These are phyloP conservation scores for Pteropus alecto DNA, from an alignment of 2,113 vertebrate species.

Conservation along the genomic window DNA sequence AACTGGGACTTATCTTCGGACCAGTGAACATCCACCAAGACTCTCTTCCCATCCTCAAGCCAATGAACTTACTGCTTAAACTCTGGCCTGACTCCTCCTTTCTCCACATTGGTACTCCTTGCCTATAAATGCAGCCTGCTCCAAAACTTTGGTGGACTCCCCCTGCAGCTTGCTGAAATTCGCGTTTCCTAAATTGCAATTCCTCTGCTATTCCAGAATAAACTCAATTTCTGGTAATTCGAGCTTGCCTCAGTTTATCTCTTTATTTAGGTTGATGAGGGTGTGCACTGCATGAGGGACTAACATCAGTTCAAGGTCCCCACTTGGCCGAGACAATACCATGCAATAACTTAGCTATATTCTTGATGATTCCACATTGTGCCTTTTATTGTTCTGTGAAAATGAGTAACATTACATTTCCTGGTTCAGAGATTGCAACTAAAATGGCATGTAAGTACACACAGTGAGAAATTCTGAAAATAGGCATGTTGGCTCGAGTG, in stretches of 20 bases:
- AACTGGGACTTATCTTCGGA: neutral
- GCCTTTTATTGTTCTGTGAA: neutral
- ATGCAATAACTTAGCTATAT: neutral
- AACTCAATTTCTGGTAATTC: neutral
- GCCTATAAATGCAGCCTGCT: neutral
- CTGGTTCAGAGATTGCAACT: neutral
- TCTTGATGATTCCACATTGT: too few relatives aligned
- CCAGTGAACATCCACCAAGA: neutral
- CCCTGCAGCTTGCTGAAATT: neutral
- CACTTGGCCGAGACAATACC: rapidly evolving
- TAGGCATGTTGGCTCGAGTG: neutral
- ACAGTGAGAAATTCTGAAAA: neutral
- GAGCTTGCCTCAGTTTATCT: neutral
- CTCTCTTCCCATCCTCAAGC: neutral
- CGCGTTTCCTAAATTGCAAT: neutral
- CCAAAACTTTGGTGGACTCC: neutral
- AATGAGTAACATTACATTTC: neutral
- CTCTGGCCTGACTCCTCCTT: neutral
- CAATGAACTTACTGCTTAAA: neutral
- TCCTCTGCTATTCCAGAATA: neutral
- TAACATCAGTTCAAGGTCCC: neutral
- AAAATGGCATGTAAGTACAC: neutral
- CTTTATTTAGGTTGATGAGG: neutral
- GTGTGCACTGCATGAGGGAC: neutral
- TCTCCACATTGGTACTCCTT: neutral